Evolutionary conservation across 2,888 invertebrate species (phyloP), one percentile per base, ranked within the genome.

Genomic region (Trichopoda pennipes): DNA sequence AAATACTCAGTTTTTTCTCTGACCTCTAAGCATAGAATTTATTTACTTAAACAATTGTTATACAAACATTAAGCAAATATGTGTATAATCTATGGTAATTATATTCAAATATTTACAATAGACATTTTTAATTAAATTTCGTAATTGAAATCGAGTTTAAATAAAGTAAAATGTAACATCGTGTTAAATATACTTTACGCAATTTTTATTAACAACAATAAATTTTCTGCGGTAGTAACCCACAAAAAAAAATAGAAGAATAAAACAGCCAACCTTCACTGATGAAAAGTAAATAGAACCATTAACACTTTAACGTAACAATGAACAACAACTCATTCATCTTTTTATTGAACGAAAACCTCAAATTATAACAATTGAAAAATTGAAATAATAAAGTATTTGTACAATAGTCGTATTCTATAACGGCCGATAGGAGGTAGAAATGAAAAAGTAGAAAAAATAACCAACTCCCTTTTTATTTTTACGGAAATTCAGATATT

Each of bases 351-450:
- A 60, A 66, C 66, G 66, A 47, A 76, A 75, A 51, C 81, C 81
- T 68, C 76, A 77, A 76, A 81, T 77, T 81, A 77, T 69, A 55
- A 77, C 68, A 81, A 81, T 73, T 73, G 66, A 60, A 61, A 76
- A 66, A 72, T 76, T 68, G 44, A 63, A 81, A 77, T 76, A 68
- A 73, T 68, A 60, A 38, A n/a, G 12, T 44, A n/a, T 63, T 73
- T 73, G 19, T 21, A 70, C 60, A 44, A 44, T 60, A 21, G 7
- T 28, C 28, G 28, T n/a, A 32, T 56, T 42, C 19, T 28, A 32
- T 44, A 28, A 44, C 19, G 38, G 66, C 3, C 8, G 17, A 14
- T 9, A n/a, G 19, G 19, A 53, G 32, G 8, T 1, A 56, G 58
- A 56, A 19, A 21, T 49, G 51, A 17, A 16, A 21, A 23, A 21